phyloP scores from a whole-genome alignment of 2,888 invertebrate species.

The Pachymerium ferrugineum region DNA sequence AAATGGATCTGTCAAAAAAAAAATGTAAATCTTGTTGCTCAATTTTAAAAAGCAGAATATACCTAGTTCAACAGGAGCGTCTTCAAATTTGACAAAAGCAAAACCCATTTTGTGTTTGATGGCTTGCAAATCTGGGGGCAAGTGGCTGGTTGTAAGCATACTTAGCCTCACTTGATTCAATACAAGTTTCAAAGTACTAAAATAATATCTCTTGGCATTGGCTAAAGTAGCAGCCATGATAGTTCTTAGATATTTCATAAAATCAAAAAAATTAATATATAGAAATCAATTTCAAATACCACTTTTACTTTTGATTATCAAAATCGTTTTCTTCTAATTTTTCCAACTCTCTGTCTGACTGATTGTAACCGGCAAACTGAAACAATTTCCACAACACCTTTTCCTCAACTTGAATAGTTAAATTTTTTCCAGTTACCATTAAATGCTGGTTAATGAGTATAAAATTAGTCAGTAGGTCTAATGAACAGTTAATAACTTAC shows the following conservation, averaged over 20 bases:
- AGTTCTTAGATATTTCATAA: constrained; percentile 51
- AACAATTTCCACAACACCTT: constrained; percentile 65
- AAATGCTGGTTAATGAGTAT: constrained; percentile 57
- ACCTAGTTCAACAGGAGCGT: constrained; percentile 81
- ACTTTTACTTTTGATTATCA: constrained; percentile 58
- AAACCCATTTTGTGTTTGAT: constrained; percentile 81
- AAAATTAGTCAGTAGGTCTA: background rate
- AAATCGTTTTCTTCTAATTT: constrained; percentile 68
- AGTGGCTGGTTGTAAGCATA: constrained; percentile 78
- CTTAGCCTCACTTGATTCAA: constrained; percentile 79
- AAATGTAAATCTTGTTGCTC: no score
- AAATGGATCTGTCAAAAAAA: constrained; percentile 63
- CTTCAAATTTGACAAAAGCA: constrained; percentile 91
- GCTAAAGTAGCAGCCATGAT: constrained; percentile 72
- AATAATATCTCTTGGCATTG: constrained; percentile 68
- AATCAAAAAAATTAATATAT: background rate
- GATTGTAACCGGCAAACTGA: constrained; percentile 48
- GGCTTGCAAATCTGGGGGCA: constrained; percentile 66
- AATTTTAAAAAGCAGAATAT: no score
- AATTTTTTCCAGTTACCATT: constrained; percentile 70
- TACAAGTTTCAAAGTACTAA: constrained; percentile 71
- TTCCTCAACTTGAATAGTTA: constrained; percentile 84
- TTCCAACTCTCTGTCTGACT: constrained; percentile 55
- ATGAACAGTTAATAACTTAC: constrained; percentile 45
- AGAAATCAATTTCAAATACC: constrained; percentile 18